Conservation (phyloP, 2,113 vertebrate genomes). For the Strix aluco region DNA sequence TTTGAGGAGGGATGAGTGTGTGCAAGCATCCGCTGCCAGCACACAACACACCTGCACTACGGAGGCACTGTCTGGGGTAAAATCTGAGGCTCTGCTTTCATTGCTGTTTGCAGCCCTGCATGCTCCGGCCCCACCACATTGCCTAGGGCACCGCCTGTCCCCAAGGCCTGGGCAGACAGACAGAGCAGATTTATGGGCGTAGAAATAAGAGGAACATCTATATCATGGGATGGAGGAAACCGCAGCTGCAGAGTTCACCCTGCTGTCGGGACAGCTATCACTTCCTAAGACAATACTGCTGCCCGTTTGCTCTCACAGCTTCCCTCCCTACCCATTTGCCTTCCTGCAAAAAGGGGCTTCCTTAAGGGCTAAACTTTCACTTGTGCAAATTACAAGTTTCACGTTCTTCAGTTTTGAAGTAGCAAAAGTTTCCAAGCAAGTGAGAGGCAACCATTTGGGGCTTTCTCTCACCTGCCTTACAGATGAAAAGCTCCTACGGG, state of each 20-base stretch:
- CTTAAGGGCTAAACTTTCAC: not conserved
- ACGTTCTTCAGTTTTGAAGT: not conserved
- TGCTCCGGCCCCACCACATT: not conserved
- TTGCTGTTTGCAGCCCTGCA: not conserved
- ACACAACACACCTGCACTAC: no score
- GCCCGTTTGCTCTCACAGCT: not conserved
- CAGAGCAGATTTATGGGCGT: not conserved
- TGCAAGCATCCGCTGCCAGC: not conserved
- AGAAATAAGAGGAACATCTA: not conserved
- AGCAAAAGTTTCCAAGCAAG: not conserved
- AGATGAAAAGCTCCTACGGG: not conserved
- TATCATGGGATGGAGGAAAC: rapidly evolving
- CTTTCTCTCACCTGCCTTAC: not conserved
- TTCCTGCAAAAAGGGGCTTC: not conserved
- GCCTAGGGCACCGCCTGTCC: not conserved
- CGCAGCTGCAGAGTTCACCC: not conserved
- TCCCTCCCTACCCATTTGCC: not conserved
- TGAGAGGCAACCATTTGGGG: not conserved
- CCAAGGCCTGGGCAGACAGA: not conserved
- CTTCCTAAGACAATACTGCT: not conserved
- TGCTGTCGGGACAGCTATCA: not conserved
- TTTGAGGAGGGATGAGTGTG: not conserved
- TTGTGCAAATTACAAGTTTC: not conserved
- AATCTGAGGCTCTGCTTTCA: not conserved
- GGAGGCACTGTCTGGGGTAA: not conserved